These are phyloP conservation scores for Portevinia maculata DNA, from an alignment of 2,888 invertebrate genomes.

Conservation along the genomic window DNA sequence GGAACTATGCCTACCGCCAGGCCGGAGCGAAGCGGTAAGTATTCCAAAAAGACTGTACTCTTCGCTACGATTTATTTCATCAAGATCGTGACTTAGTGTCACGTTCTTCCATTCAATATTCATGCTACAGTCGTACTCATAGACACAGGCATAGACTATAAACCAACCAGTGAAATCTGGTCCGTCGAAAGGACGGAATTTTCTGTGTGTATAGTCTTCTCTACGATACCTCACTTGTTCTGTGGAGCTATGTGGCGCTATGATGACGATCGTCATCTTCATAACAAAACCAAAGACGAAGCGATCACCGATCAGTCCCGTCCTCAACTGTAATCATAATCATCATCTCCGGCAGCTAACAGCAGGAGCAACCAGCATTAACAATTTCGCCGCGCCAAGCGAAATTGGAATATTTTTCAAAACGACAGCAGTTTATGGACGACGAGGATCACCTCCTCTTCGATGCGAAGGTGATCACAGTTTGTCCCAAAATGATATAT, in stretches of 20 bases:
- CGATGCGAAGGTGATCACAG: conserved; percentile 48
- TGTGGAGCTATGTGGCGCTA: conserved; percentile 60
- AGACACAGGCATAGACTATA: not conserved
- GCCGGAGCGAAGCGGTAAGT: not conserved
- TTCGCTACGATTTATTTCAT: conserved; percentile 76
- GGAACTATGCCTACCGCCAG: conserved; percentile 66
- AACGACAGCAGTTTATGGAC: conserved; percentile 64
- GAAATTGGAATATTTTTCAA: conserved; percentile 67
- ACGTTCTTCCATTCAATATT: conserved; percentile 78
- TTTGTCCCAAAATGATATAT: conserved; percentile 72
- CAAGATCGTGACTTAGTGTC: conserved; percentile 79
- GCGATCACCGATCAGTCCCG: conserved; percentile 52
- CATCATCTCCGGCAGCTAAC: conserved; percentile 62
- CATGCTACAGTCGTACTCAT: conserved; percentile 39
- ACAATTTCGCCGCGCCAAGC: conserved; percentile 29
- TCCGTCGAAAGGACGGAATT: conserved; percentile 52
- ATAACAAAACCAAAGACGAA: conserved; percentile 37
- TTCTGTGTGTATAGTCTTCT: conserved; percentile 49
- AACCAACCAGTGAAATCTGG: no score
- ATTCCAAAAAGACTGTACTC: conserved; percentile 4
- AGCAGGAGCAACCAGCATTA: conserved; percentile 63
- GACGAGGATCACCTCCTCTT: conserved; percentile 30
- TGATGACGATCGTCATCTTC: conserved; percentile 39
- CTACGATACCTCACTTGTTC: conserved; percentile 53
- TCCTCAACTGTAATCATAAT: conserved; percentile 57